Percentiles rank a stretch among this genome's conserved stretches.
Conservation (phyloP, 37 sponge, comb jelly and placozoan species). For the Aphrocallistes beatrix region DNA sequence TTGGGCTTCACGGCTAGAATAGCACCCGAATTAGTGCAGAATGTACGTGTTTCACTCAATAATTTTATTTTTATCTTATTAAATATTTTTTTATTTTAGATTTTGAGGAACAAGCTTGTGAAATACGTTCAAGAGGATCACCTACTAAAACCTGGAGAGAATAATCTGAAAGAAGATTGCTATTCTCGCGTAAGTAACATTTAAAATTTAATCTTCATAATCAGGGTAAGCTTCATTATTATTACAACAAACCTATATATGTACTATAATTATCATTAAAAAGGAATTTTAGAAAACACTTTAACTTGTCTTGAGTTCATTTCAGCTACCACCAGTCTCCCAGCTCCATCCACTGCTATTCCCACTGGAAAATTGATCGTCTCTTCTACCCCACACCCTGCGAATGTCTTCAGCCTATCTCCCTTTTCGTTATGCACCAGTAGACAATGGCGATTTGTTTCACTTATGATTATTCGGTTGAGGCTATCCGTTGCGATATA, state of each 20-base stretch:
- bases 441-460: background rate
- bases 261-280: background rate
- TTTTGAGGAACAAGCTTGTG: background rate
- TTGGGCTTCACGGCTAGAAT: background rate
- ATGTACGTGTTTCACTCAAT: background rate
- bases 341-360: background rate
- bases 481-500: background rate
- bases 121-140: background rate
- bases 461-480: background rate
- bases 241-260: background rate
- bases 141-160: background rate
- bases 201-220: too few relatives aligned
- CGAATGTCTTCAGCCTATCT: background rate
- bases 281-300: background rate
- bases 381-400: background rate
- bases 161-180: background rate
- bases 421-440: background rate
- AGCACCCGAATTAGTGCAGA: background rate
- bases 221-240: too few relatives aligned
- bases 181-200: too few relatives aligned
- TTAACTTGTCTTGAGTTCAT: background rate
- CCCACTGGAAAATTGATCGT: background rate
- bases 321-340: background rate
- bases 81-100: background rate
- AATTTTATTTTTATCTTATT: background rate